Base-by-base conservation (phyloP, 2,797 vertebrate species). In the Esox lucius region DNA sequence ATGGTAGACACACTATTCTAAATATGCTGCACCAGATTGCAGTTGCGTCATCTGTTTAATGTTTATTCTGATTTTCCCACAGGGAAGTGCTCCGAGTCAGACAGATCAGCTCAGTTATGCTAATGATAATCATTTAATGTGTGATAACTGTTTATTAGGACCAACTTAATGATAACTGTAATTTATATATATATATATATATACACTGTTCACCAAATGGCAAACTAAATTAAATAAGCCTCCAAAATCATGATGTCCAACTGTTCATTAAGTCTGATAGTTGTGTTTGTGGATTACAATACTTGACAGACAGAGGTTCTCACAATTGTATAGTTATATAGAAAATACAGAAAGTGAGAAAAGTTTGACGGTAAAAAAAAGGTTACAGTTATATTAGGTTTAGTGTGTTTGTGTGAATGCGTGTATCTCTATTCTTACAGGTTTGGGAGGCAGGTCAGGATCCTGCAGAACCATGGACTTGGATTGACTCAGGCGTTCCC, bases 391-490 rank as follows among this genome's bases (percentile, higher is more conserved):
- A 2, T 35, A 46, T 46, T 8, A 4, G 1, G 42, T 12, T 12
- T 46, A 46, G 12, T 72, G 22, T n/a, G 28, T 22, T 3, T 42
- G 53, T 19, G 42, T 51, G 12, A 24, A 22, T 46, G 42, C 42
- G 7, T 46, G 49, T 6, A 46, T 46, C 42, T 8, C 42, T 46
- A 46, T 31, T 19, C 31, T 49, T 62, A 22, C 13, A 13, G 9
- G 35, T 17, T 31, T 31, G 28, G 28, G 28, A 31, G 28, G 28
- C 28, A 31, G 28, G 28, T 31, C 88, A 0, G 87, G 90, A 4
- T 98, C 96, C 0, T 95, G 92, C 22, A 98, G 90, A 77, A 98
- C 94, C 96, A 98, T 95, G 28, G 97, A 98, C 91, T 95, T 97
- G 84, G 95, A 96, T 90, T 98, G 97, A 81, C 95, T 97, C 72